These are phyloP conservation scores for Anarrhichthys ocellatus DNA, from an alignment of 2,113 vertebrate genomes.

Conservation along the genomic window DNA sequence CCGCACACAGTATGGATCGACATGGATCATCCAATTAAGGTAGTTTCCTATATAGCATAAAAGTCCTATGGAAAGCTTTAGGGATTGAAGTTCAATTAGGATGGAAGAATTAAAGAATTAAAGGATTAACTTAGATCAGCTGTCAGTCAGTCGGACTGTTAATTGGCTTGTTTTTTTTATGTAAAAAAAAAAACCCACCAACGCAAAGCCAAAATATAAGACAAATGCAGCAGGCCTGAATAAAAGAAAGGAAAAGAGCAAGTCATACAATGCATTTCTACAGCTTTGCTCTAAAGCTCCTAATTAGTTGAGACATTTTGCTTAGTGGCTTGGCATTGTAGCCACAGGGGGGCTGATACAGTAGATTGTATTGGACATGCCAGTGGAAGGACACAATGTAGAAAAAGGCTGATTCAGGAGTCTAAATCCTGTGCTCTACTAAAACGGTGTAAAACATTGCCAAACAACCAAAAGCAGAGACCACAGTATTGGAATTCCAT, in stretches of 20 bases:
- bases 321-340: slow-evolving; percentile 76
- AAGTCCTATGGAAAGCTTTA: not conserved
- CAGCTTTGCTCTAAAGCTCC: slow-evolving; percentile 58
- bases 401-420: slow-evolving; percentile 70
- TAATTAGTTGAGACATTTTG: slow-evolving; percentile 79
- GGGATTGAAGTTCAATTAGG: not conserved
- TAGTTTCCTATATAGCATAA: not conserved
- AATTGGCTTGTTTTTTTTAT: not conserved
- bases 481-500: slow-evolving; percentile 3
- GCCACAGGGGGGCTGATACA: slow-evolving; percentile 74
- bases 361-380: slow-evolving; percentile 72
- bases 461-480: slow-evolving; percentile 25
- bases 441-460: slow-evolving; percentile 34
- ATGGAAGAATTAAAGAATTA: slow-evolving; percentile 4
- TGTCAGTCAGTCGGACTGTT: not conserved
- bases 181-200: not conserved
- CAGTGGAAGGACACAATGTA: slow-evolving; percentile 55
- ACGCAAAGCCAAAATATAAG: not conserved
- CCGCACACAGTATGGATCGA: slow-evolving; percentile 2
- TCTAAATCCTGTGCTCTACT: slow-evolving; percentile 28
- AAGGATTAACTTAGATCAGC: slow-evolving; percentile 4
- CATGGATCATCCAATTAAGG: slow-evolving; percentile 22
- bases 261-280: slow-evolving; percentile 57
- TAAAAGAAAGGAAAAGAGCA: slow-evolving; percentile 8
- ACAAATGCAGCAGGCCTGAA: not conserved